Percentiles rank a stretch among this genome's conserved stretches.
These are phyloP conservation scores for Remorina albescens DNA, from an alignment of 2,797 vertebrate genomes.

Conservation along the genomic window DNA sequence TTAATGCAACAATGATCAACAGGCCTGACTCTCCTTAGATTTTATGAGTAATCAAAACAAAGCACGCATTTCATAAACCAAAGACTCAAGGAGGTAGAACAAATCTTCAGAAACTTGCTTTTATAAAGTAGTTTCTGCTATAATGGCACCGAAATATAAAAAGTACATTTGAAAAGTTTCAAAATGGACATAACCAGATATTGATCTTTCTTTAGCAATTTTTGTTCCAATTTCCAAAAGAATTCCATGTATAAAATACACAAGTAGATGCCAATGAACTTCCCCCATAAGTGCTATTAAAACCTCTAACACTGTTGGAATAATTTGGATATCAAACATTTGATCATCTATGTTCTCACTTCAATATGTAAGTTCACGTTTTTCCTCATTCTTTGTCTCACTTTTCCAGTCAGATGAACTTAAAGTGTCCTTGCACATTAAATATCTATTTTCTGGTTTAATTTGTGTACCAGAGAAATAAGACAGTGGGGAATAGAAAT, in stretches of 20 bases:
- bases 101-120: conserved; percentile 10
- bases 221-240: conserved; percentile 3
- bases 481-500: no score
- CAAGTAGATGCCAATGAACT: not conserved
- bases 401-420: not conserved
- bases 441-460: conserved; percentile 4
- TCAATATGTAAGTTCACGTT: not conserved
- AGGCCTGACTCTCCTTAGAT: conserved; percentile 8
- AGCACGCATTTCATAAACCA: conserved; percentile 19
- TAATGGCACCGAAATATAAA: not conserved
- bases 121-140: not conserved
- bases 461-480: conserved; percentile 12
- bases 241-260: not conserved
- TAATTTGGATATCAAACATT: not conserved
- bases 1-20: not conserved
- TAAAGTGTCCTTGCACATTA: not conserved
- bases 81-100: conserved; percentile 29
- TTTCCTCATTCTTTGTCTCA: not conserved
- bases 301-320: conserved; percentile 13
- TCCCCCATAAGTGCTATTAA: conserved; percentile 6
- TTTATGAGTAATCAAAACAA: conserved; percentile 16
- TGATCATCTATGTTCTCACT: not conserved
- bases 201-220: conserved; percentile 9
- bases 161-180: not conserved
- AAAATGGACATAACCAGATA: not conserved